Conservation (phyloP, 2,797 vertebrate species). For the Cynopterus sphinx region DNA sequence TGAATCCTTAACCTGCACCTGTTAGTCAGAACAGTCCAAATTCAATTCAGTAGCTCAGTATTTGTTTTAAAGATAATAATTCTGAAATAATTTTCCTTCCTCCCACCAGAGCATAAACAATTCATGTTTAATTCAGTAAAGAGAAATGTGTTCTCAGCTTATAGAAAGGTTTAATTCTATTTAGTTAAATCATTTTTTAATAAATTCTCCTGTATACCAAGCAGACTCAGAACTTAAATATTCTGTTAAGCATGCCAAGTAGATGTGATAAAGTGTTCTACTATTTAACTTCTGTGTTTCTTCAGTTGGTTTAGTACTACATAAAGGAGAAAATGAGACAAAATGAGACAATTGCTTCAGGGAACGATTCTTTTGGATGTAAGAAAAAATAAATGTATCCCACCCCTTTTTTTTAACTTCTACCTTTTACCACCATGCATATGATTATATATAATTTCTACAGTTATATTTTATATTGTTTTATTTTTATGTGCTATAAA, state of each 20-base stretch:
- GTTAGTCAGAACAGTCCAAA: slow-evolving; percentile 55
- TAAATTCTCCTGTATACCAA: not conserved
- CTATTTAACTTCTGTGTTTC: not conserved
- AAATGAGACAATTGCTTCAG: not conserved
- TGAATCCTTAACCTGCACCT: slow-evolving; percentile 93
- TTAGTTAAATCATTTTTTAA: slow-evolving; percentile 15
- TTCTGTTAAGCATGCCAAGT: not conserved
- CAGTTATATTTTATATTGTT: not conserved
- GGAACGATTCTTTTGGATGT: not conserved
- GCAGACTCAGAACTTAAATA: slow-evolving; percentile 22
- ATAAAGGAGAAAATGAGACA: slow-evolving; percentile 1
- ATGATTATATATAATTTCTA: not conserved
- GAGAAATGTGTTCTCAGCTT: not conserved
- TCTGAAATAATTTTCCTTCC: not conserved
- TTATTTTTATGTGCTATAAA: not conserved
- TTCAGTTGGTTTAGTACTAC: not conserved
- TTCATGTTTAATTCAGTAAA: slow-evolving; percentile 18
- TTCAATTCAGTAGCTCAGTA: not conserved
- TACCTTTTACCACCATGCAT: not conserved
- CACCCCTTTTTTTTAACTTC: not conserved
- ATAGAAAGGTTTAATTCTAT: not conserved
- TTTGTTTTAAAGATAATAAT: slow-evolving; percentile 38
- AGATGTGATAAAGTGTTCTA: not conserved
- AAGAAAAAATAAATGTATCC: not conserved
- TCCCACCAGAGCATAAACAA: not conserved